phyloP scores from a whole-genome alignment of 35 echinoderm and acorn worm species.

The Patiria miniata region DNA sequence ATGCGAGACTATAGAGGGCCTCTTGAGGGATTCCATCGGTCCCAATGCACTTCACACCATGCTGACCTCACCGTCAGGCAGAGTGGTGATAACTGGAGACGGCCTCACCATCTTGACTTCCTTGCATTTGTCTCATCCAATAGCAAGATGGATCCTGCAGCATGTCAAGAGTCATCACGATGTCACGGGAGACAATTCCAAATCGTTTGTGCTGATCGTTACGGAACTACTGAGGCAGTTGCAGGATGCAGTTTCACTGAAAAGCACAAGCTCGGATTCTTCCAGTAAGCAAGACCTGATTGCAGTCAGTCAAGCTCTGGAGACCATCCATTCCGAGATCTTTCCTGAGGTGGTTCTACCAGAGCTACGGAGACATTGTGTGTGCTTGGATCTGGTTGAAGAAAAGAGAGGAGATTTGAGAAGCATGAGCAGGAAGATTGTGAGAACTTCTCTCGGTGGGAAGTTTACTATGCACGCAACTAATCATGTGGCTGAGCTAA shows the following conservation, averaged over 20 bases:
- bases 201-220: slow-evolving; percentile 15
- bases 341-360: neutral
- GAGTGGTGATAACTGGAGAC: slow-evolving; percentile 30
- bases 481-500: neutral
- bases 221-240: slow-evolving; percentile 34
- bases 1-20: slow-evolving; percentile 29
- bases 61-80: slow-evolving; percentile 11
- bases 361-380: neutral
- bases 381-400: neutral
- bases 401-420: neutral
- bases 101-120: slow-evolving; percentile 35
- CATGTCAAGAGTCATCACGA: slow-evolving; percentile 23
- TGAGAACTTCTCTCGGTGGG: slow-evolving; percentile 2
- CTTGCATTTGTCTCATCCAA: slow-evolving; percentile 26
- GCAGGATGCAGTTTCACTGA: neutral
- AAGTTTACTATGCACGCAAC: neutral
- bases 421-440: slow-evolving; percentile 15
- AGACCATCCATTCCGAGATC: neutral
- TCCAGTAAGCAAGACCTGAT: neutral
- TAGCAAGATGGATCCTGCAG: slow-evolving; percentile 26
- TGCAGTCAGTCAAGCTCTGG: neutral
- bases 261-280: neutral
- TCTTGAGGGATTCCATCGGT: slow-evolving; percentile 8
- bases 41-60: slow-evolving; percentile 42
- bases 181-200: slow-evolving; percentile 29